Percentiles rank a stretch among this genome's conserved stretches.
Conservation (phyloP, 1,140 invertebrate species). For the Euwallacea fornicatus region DNA sequence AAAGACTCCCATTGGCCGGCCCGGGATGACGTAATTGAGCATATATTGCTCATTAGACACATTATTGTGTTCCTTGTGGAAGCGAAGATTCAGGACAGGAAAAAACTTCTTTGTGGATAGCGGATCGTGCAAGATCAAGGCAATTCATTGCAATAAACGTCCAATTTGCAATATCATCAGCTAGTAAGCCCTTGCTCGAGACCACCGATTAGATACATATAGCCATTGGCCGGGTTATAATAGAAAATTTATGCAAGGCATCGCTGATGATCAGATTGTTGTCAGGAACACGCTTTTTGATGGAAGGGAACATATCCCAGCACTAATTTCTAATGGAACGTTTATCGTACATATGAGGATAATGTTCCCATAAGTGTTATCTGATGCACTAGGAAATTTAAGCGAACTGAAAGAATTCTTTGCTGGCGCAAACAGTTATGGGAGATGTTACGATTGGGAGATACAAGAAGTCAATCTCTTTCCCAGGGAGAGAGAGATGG, state of each 20-base stretch:
- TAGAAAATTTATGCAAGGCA: constrained; percentile 26
- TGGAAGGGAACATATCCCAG: background rate
- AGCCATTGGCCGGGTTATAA: constrained; percentile 22
- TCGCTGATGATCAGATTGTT: constrained; percentile 12
- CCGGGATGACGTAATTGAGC: too few relatives aligned
- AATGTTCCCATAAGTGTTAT: too few relatives aligned
- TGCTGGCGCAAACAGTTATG: too few relatives aligned
- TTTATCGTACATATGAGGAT: too few relatives aligned
- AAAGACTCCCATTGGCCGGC: too few relatives aligned
- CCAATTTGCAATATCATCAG: constrained; percentile 36
- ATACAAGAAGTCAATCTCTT: too few relatives aligned
- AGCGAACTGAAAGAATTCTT: too few relatives aligned
- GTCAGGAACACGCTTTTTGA: constrained; percentile 2
- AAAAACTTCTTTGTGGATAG: background rate
- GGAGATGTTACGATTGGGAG: too few relatives aligned
- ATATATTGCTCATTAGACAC: background rate
- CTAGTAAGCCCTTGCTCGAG: constrained; percentile 27
- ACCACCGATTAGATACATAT: constrained; percentile 32
- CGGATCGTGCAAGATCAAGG: constrained; percentile 28
- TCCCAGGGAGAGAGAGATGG: too few relatives aligned
- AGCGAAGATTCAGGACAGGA: background rate
- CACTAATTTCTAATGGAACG: too few relatives aligned
- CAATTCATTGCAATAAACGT: constrained; percentile 34
- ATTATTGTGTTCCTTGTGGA: background rate
- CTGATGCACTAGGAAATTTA: too few relatives aligned